Evolutionary conservation across 2,113 vertebrate genomes (phyloP).

Genomic region (Synchiropus splendidus): DNA sequence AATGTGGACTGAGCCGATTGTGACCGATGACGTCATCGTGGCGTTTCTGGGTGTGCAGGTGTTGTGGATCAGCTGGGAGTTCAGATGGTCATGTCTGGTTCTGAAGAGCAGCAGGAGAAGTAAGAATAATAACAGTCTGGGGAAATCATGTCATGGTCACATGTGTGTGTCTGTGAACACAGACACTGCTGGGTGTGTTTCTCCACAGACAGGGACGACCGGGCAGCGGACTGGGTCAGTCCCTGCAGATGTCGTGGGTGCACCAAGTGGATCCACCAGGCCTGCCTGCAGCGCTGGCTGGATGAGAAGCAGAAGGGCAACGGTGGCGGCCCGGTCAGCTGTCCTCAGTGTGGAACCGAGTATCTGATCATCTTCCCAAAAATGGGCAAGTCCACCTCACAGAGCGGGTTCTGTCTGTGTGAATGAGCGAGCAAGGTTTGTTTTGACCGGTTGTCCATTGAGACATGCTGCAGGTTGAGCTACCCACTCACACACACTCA

Average conservation of each 20-base stretch:
- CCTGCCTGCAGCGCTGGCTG: conserved; percentile 72
- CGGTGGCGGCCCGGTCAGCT: conserved; percentile 51
- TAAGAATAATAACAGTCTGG: too few species aligned
- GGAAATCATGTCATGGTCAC: too few species aligned
- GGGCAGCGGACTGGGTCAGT: conserved; percentile 65
- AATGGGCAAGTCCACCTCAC: conserved; percentile 35
- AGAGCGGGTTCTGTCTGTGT: too few species aligned
- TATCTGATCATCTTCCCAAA: conserved; percentile 68
- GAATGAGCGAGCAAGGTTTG: conserved; percentile 11
- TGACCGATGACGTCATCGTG: too few species aligned
- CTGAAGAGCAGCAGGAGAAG: too few species aligned
- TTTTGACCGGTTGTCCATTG: not conserved
- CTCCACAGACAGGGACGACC: conserved; percentile 65
- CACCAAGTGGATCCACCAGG: conserved; percentile 75
- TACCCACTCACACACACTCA: too few species aligned
- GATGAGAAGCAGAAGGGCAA: conserved; percentile 73
- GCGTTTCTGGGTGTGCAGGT: too few species aligned
- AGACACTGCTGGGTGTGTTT: conserved; percentile 76
- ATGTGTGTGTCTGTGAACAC: not conserved
- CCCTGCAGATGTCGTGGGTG: conserved; percentile 71
- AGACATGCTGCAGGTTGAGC: not conserved
- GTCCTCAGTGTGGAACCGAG: conserved; percentile 68
- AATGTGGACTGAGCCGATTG: too few species aligned
- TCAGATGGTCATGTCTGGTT: too few species aligned
- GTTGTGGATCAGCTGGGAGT: too few species aligned